phyloP scores from a whole-genome alignment of 1,140 invertebrate species.

The Tetramorium alpestre region DNA sequence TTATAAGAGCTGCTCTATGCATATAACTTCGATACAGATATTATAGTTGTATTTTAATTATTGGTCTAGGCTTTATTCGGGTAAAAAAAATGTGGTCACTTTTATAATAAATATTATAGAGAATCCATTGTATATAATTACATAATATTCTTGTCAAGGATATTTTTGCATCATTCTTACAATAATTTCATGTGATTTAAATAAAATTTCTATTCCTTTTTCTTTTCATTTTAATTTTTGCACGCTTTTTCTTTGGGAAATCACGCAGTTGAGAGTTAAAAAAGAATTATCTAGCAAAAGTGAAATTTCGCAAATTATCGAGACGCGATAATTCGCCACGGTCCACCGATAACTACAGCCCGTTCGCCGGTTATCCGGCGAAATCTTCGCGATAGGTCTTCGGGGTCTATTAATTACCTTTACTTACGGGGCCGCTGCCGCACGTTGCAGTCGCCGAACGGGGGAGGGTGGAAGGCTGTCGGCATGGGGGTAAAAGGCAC shows the following conservation, averaged over 20 bases:
- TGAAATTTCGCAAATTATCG: conserved; percentile 52
- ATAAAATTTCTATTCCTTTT: neutral
- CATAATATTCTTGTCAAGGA: neutral
- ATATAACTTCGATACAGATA: neutral
- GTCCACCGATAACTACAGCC: conserved; percentile 75
- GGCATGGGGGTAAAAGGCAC: conserved; percentile 81
- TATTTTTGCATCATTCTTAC: neutral
- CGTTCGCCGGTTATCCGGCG: conserved; percentile 72
- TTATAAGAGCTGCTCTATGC: neutral
- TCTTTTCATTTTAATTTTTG: neutral
- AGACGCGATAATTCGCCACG: conserved; percentile 79
- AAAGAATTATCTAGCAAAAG: conserved; percentile 22
- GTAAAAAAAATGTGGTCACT: neutral
- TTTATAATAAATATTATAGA: neutral
- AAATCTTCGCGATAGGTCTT: conserved; percentile 77
- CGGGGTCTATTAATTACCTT: conserved; percentile 84
- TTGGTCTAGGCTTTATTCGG: neutral
- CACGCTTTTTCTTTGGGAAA: neutral
- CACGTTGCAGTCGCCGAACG: conserved; percentile 30
- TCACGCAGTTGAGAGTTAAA: neutral
- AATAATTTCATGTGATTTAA: neutral
- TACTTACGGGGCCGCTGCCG: conserved; percentile 63
- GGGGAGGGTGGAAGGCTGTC: conserved; percentile 49
- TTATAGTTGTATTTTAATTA: neutral
- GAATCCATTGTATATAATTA: neutral